Base-by-base conservation (phyloP, 2,888 invertebrate species). In the Eucera pruinosa region DNA sequence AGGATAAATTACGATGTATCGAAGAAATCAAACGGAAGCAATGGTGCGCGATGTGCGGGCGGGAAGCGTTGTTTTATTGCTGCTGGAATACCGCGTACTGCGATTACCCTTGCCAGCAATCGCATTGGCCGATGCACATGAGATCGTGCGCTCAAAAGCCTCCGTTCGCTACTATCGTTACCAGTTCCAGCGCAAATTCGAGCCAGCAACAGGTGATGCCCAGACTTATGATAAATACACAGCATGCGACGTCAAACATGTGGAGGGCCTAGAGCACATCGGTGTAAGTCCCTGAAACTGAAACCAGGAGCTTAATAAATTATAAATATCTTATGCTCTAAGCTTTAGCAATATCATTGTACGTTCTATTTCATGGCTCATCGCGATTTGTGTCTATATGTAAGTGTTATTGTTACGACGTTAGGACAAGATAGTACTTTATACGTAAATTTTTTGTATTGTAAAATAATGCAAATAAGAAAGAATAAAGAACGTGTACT, bases 31-130 rank as follows among this genome's bases (percentile, higher is more conserved):
- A 98, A 93, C 94, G 95, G 48, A 97, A 97, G 89, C 98, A 98
- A 90, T 98, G 98, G 98, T 98, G 98, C 92, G 96, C 97, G 0
- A 94, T 95, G 90, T 98, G 98, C 92, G 94, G 95, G 47, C 96
- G 96, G 84, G 98, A 98, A 92, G 97, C 98, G 0, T 95, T 96
- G 86, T 97, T 97, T 92, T 97, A 98, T 92, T 98, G 98, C 90
- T 98, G 98, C 90, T 98, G 98, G 98, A 98, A 98, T 93, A 98
- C 98, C 0, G 96, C 97, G 64, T 98, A 98, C 92, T 98, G 98
- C 92, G 96, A 97, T 93, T 96, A 96, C 90, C 94, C 95, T 1
- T 98, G 98, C 88, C 98, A 98, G 92, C 95, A 96, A 88, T 94
- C 95, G 82, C 97, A 98, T 92, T 98, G 98, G 98, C 92, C 95